phyloP scores from a whole-genome alignment of 2,888 invertebrate species.

The Zhengitettix transpicula region DNA sequence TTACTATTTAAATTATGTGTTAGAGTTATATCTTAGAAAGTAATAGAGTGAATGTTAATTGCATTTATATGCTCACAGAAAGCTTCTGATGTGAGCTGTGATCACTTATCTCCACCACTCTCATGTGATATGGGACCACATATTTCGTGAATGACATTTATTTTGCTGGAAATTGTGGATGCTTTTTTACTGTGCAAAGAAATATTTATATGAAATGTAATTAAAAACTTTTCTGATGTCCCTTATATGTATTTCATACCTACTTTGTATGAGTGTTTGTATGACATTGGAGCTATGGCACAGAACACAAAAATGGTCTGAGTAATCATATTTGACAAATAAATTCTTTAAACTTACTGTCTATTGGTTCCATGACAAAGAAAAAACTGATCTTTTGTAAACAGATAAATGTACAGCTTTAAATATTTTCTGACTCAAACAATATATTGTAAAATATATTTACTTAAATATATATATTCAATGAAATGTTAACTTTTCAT shows the following conservation, averaged over 20 bases:
- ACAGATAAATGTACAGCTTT: not conserved
- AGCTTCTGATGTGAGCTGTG: not conserved
- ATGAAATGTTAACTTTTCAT: not conserved
- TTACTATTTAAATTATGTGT: too few species aligned
- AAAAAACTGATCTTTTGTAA: not conserved
- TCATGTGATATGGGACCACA: slow-evolving; percentile 12
- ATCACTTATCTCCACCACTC: not conserved
- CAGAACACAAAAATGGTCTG: not conserved
- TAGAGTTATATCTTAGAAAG: too few species aligned
- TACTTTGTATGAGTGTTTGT: not conserved
- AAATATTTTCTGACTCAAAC: not conserved
- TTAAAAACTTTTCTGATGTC: not conserved
- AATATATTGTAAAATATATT: not conserved
- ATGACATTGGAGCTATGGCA: not conserved
- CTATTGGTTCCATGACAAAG: too few species aligned
- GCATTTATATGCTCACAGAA: not conserved
- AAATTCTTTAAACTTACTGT: too few species aligned
- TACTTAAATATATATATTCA: not conserved
- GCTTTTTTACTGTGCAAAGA: not conserved
- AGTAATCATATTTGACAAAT: too few species aligned
- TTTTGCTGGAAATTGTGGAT: slow-evolving; percentile 4
- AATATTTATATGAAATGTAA: not conserved
- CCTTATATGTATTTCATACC: not conserved
- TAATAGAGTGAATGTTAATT: too few species aligned
- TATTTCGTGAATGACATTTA: slow-evolving; percentile 8